Evolutionary conservation across 2,888 invertebrate species (phyloP).

Genomic region (Ophioninae sp.): DNA sequence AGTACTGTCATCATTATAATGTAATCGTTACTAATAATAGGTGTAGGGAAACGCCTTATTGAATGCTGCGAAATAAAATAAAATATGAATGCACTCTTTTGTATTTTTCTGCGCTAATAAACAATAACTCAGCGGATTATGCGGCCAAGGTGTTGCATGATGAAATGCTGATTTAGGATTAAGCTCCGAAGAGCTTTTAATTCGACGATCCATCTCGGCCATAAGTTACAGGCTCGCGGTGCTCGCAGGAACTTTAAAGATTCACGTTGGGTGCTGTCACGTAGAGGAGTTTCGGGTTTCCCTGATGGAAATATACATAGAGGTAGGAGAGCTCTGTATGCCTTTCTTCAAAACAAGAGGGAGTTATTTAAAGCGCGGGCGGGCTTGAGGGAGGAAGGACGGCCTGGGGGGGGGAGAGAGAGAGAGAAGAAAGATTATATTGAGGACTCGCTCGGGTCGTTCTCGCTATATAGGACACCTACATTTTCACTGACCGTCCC

Average conservation of each 20-base stretch:
- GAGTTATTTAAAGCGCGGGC: constrained; percentile 65
- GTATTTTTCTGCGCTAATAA: too few species aligned
- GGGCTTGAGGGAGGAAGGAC: constrained; percentile 36
- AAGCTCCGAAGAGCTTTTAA: constrained; percentile 23
- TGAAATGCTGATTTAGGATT: neutral
- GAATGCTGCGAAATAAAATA: too few species aligned
- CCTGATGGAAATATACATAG: constrained; percentile 62
- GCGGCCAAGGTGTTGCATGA: neutral
- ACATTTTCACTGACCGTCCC: constrained; percentile 43
- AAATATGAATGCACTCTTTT: too few species aligned
- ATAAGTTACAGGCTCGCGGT: neutral
- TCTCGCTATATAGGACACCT: constrained; percentile 59
- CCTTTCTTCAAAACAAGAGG: constrained; percentile 64
- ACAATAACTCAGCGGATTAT: too few species aligned
- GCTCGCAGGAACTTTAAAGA: constrained; percentile 35
- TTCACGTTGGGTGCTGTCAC: constrained; percentile 34
- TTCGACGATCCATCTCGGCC: neutral
- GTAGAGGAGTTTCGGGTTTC: constrained; percentile 60
- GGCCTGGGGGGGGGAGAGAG: constrained; percentile 26
- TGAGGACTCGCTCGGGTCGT: constrained; percentile 60
- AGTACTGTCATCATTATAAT: too few species aligned
- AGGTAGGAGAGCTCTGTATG: constrained; percentile 51
- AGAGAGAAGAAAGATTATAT: constrained; percentile 57
- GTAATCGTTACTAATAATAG: too few species aligned
- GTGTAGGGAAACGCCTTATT: too few species aligned